Base-by-base conservation (phyloP, 2,888 invertebrate species). In the Ormia ochracea region DNA sequence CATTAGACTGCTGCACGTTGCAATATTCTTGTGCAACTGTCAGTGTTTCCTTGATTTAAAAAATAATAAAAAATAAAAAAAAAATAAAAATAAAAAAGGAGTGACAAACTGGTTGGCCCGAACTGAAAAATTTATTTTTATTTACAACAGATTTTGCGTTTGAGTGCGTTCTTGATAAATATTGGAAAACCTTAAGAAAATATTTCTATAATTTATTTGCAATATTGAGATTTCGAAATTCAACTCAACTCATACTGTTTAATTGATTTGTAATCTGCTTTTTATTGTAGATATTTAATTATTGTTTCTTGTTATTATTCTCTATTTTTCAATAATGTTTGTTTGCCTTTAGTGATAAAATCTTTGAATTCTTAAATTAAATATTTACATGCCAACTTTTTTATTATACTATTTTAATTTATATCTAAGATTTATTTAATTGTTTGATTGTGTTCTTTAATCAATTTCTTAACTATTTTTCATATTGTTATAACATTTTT, bases 251-350 rank as follows among this genome's bases (percentile, higher is more conserved):
- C 54, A 3, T 65, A 33, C 19, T 52, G 12, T 48, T 58, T 26
- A 41, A 43, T 14, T 43, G 31, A 52, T 33, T 23, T 58, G 31
- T 59, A 66, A n/a, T 31, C 23, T 59, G 33, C 9, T 26, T 28
- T 41, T 23, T 31, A 33, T 45, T 23, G 7, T 56, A 36, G 28
- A 74, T 48, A 7, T 65, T 58, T 58, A 66, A 66, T 74, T 66
- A 74, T 74, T 74, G 74, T 74, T 74, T 66, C 58, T 48, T 58
- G 65, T 41, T 36, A 45, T 73, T 43, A 19, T 31, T 36, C 54
- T n/a, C 10, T 21, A 5, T 54, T 36, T 14, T 2, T 36, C 43
- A 61, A 38, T 50, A n/a, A 12, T 21, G 31, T 26, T 33, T 0
- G 12, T 12, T n/a, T 7, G 17, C 26, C 33, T 56, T 28, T 48